Base-by-base conservation (phyloP, 2,797 vertebrate genomes). In the Mus spretus region DNA sequence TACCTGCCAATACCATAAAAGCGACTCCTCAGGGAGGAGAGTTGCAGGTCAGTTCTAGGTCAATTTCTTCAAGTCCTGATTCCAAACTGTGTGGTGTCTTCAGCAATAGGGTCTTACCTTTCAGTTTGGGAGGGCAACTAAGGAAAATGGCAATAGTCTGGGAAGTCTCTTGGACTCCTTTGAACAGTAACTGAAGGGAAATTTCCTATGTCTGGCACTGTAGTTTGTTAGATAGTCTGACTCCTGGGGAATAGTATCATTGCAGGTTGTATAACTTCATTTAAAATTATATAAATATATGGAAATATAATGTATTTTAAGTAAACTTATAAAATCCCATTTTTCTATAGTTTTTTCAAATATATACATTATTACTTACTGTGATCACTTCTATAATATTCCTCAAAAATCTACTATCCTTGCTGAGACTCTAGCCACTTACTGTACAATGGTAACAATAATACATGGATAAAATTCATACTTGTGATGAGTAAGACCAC, bases 361-460 rank as follows among this genome's bases (percentile, higher is more conserved):
- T 11, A 84, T 84, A 12, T 22, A 20, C 2, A 34, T 17, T 47
- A 65, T 84, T 65, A 44, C 40, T 77, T 44, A 44, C 10, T 40
- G 19, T 84, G 59, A 93, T 17, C 34, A 94, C 11, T 72, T 94
- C 40, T 65, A 11, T 53, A 88, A 81, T 90, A 53, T 86, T 91
- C 82, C 61, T 85, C 26, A 50, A 65, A 44, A 94, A 55, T 67
- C 19, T 8, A 31, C 90, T 90, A 87, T 67, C 61, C 40, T 11
- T 74, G 91, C 19, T n/a, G 13, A 89, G 31, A 80, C 57, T 87
- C 82, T 95, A 40, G 77, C 83, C n/a, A 85, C 8, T 89, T 93
- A 55, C 72, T 94, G 11, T 93, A 93, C 85, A 88, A 82, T 90
- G 47, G 37, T 11, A 88, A 31, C 28, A 94, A 63, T 63, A 78